A percentile compares a stretch with the other conserved stretches of the same genome.
These are phyloP conservation scores for Campoplex nolae DNA, from an alignment of 2,888 invertebrate species.

Conservation along the genomic window DNA sequence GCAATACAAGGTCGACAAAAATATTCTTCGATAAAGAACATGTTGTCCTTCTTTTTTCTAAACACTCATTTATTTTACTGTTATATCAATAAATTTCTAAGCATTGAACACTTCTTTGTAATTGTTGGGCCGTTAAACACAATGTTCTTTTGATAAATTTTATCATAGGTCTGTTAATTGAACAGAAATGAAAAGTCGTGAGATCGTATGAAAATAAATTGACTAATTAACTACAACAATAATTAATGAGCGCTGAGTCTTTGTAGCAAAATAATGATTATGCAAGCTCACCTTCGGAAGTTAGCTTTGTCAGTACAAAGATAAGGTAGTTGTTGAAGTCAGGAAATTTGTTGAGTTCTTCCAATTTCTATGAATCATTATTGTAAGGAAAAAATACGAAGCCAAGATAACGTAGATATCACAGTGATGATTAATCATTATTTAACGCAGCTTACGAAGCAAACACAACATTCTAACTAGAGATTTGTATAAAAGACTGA, in stretches of 20 bases:
- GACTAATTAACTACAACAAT: background rate
- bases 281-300: conserved; percentile 89
- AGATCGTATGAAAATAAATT: background rate
- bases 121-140: too few species aligned
- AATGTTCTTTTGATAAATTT: background rate
- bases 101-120: too few species aligned
- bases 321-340: conserved; percentile 99
- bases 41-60: background rate
- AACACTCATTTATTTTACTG: too few species aligned
- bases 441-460: background rate
- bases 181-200: background rate
- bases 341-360: conserved; percentile 98
- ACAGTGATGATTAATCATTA: background rate
- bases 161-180: background rate
- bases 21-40: background rate
- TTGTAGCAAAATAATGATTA: background rate
- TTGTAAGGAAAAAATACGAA: conserved; percentile 84
- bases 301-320: conserved; percentile 98
- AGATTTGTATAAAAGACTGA: too few species aligned
- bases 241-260: background rate
- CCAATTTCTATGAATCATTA: conserved; percentile 93
- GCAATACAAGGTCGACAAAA: background rate
- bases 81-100: too few species aligned
- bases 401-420: background rate
- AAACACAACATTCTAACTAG: background rate